Conservation (phyloP, 2,888 invertebrate species). For the Smittia aterrima region DNA sequence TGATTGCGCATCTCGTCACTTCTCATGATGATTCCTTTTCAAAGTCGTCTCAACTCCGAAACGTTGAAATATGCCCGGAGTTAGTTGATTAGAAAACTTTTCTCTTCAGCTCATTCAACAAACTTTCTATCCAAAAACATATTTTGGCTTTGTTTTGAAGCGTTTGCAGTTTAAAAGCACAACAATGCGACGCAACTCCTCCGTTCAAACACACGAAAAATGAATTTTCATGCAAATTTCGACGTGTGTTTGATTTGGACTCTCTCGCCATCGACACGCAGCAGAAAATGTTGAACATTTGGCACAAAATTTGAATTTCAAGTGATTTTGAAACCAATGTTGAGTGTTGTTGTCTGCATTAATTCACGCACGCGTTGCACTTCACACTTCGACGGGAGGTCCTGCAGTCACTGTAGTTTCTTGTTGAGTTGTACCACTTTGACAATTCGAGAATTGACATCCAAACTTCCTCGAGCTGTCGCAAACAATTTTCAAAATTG, state of each 20-base stretch:
- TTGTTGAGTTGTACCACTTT: constrained; percentile 18
- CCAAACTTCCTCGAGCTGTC: constrained; percentile 51
- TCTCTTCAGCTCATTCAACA: not conserved
- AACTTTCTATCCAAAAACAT: not conserved
- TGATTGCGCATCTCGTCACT: too few relatives aligned
- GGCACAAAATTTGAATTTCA: constrained; percentile 41
- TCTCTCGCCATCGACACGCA: not conserved
- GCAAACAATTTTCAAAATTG: constrained; percentile 51
- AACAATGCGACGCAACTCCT: not conserved
- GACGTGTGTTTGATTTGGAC: not conserved
- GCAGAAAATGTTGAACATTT: constrained; percentile 9
- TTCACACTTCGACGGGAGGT: constrained; percentile 31
- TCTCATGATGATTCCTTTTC: too few relatives aligned
- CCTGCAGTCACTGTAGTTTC: not conserved
- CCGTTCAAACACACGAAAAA: not conserved
- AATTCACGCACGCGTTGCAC: not conserved
- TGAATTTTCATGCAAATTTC: constrained; percentile 33
- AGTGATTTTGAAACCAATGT: constrained; percentile 9
- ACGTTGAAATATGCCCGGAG: not conserved
- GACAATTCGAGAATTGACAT: constrained; percentile 44
- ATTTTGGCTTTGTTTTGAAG: not conserved
- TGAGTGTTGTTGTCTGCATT: not conserved
- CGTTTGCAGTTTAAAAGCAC: not conserved
- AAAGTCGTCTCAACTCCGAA: too few relatives aligned
- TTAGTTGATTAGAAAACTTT: not conserved